Conservation (phyloP, 2,113 vertebrate species). For the Chionis minor region DNA sequence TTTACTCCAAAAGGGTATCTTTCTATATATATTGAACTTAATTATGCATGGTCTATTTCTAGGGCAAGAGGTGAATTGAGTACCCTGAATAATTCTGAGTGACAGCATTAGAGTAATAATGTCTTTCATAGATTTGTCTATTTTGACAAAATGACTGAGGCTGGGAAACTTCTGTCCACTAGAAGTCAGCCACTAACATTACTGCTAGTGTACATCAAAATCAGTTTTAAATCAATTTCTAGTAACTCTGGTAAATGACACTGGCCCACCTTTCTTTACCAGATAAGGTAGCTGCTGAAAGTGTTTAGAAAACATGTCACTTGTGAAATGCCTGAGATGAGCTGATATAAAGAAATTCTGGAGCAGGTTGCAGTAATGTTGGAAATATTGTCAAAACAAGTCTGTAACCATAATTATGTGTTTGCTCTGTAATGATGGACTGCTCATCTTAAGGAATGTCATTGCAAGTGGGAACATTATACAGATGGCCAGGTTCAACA, state of each 20-base stretch:
- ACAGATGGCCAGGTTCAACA: conserved; percentile 62
- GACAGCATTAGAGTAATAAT: not conserved
- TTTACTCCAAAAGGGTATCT: not conserved
- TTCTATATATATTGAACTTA: not conserved
- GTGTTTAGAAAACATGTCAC: not conserved
- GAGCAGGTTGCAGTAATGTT: conserved; percentile 48
- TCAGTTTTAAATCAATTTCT: not conserved
- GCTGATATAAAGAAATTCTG: conserved; percentile 7
- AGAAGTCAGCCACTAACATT: not conserved
- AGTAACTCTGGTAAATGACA: not conserved
- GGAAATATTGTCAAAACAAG: conserved; percentile 52
- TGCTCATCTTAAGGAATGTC: conserved; percentile 59
- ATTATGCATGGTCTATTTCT: not conserved
- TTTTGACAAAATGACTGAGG: not conserved
- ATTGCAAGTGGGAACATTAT: conserved; percentile 70
- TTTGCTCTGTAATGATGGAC: conserved; percentile 43
- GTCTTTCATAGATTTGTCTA: not conserved
- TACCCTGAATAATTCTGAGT: not conserved
- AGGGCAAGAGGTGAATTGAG: not conserved
- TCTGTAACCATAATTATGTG: conserved; percentile 62
- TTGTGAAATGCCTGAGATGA: not conserved
- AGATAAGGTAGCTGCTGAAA: not conserved
- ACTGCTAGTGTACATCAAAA: not conserved
- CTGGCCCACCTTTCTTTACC: not conserved
- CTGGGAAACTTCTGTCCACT: not conserved